A percentile compares a stretch with the other conserved stretches of the same genome.
phyloP scores from a whole-genome alignment of 2,113 vertebrate genomes.

The Capreolus pygargus region DNA sequence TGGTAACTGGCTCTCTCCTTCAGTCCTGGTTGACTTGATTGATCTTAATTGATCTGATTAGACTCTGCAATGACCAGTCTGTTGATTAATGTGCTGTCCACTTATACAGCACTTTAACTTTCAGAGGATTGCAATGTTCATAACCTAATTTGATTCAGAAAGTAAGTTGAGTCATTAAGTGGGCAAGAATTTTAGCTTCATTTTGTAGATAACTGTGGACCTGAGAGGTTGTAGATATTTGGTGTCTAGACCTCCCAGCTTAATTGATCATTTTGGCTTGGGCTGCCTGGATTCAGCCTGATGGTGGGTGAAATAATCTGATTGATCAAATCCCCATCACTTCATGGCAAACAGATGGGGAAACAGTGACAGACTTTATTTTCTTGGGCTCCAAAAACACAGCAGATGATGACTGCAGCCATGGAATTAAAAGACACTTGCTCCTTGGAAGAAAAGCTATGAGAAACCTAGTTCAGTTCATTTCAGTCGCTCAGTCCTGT shows the following conservation, averaged over 20 bases:
- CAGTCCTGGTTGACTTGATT: background rate
- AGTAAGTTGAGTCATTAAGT: background rate
- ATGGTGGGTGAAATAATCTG: background rate
- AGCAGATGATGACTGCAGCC: background rate
- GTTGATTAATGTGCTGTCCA: background rate
- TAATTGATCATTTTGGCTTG: background rate
- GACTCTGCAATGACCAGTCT: background rate
- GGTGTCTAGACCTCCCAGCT: background rate
- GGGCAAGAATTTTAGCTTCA: background rate
- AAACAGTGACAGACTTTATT: background rate
- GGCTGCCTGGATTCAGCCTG: background rate
- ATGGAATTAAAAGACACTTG: background rate
- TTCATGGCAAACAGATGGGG: background rate
- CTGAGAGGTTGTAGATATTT: background rate
- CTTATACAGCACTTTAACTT: background rate
- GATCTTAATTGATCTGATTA: background rate
- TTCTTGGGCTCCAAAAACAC: background rate
- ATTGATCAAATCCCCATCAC: background rate
- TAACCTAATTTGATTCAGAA: background rate
- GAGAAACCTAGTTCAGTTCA: background rate
- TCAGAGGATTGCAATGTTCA: background rate
- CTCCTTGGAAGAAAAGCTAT: background rate
- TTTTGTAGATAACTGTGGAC: background rate
- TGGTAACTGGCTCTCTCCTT: conserved; percentile 3
- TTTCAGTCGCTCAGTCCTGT: background rate